Evolutionary conservation across 2,113 vertebrate species (phyloP).

Genomic region (Trinectes maculatus): DNA sequence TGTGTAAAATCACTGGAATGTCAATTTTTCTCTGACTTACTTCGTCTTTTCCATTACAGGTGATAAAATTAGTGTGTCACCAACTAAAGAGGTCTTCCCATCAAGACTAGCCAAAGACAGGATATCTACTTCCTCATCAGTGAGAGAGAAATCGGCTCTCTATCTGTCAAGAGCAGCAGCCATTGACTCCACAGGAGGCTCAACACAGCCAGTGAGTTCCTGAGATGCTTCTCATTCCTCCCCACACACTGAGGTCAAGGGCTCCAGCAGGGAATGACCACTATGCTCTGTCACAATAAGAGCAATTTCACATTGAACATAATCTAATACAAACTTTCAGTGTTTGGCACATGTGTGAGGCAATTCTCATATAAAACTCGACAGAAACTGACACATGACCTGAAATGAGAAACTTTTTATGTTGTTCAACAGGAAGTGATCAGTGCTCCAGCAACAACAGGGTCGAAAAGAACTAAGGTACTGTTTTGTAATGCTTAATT

Average conservation of each 20-base stretch:
- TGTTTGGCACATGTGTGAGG: not conserved
- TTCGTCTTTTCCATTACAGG: slow-evolving; percentile 69
- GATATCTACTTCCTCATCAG: slow-evolving; percentile 67
- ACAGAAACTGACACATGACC: too few species aligned
- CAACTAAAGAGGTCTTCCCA: slow-evolving; percentile 58
- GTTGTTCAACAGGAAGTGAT: slow-evolving; percentile 63
- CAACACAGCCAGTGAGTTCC: slow-evolving; percentile 80
- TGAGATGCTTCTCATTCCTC: slow-evolving; percentile 59
- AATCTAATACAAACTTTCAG: slow-evolving; percentile 3
- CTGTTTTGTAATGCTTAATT: slow-evolving; percentile 66
- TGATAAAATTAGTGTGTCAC: slow-evolving; percentile 65
- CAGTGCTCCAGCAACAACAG: slow-evolving; percentile 54
- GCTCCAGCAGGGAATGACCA: slow-evolving; percentile 29
- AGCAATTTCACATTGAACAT: slow-evolving; percentile 15
- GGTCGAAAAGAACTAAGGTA: slow-evolving; percentile 82
- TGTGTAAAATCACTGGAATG: too few species aligned
- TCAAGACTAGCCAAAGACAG: slow-evolving; percentile 64
- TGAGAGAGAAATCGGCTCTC: slow-evolving; percentile 84
- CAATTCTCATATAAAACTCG: too few species aligned
- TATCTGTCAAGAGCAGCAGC: slow-evolving; percentile 84
- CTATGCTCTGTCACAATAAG: slow-evolving; percentile 23
- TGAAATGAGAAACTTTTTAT: too few species aligned
- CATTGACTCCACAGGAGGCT: slow-evolving; percentile 67
- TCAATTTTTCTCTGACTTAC: too few species aligned
- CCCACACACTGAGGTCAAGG: slow-evolving; percentile 47